phyloP scores from a whole-genome alignment of 1,140 invertebrate species.

The Ylistrum balloti region DNA sequence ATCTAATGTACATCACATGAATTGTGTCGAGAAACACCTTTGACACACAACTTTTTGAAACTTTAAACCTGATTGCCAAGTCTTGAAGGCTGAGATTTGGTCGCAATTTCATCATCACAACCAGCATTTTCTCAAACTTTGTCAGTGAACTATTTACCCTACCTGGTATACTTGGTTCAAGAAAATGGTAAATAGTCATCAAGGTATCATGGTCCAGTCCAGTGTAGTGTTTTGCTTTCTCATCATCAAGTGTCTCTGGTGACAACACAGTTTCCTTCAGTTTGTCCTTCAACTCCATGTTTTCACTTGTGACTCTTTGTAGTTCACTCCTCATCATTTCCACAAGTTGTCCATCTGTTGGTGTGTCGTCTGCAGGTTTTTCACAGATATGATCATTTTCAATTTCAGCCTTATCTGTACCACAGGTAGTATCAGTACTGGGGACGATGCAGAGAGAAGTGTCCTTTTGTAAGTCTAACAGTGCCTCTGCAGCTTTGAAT shows the following conservation, averaged over 20 bases:
- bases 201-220: neutral
- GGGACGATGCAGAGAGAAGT: too few species aligned
- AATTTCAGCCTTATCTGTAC: too few species aligned
- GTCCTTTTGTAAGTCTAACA: neutral
- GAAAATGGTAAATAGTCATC: neutral
- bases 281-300: too few species aligned
- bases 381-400: too few species aligned
- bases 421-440: too few species aligned
- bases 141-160: conserved; percentile 44
- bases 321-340: conserved; percentile 10
- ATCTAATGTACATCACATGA: neutral
- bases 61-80: neutral
- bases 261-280: too few species aligned
- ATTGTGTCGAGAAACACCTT: conserved; percentile 40
- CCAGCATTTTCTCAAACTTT: conserved; percentile 46
- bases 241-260: too few species aligned
- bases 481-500: conserved; percentile 9
- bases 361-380: too few species aligned
- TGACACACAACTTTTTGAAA: conserved; percentile 6
- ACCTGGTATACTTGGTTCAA: neutral
- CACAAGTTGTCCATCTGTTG: too few species aligned
- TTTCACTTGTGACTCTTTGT: conserved; percentile 1
- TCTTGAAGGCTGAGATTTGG: conserved; percentile 47
- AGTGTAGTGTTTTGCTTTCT: conserved; percentile 25
- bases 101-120: conserved; percentile 44